Evolutionary conservation across 2,888 invertebrate species (phyloP).

Genomic region (Rugalucina vietnamica): DNA sequence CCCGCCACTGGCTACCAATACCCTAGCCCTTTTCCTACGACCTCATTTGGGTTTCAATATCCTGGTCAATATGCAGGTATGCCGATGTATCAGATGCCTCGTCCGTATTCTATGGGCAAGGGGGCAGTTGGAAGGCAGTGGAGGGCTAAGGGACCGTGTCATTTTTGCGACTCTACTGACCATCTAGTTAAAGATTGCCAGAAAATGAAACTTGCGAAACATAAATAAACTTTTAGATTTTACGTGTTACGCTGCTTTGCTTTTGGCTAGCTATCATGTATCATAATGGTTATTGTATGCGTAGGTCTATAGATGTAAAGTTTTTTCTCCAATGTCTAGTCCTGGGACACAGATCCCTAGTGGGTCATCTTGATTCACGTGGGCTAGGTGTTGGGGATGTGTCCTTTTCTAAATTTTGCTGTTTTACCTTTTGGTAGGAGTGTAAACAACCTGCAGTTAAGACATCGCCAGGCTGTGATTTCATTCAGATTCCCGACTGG

Average conservation of each 20-base stretch:
- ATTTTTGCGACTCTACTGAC: not conserved
- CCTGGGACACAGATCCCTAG: conserved; percentile 24
- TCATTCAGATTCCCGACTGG: not conserved
- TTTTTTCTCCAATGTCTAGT: not conserved
- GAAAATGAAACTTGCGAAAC: not conserved
- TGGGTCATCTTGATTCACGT: conserved; percentile 27
- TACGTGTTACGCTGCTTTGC: too few species aligned
- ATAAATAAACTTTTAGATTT: too few species aligned
- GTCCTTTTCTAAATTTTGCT: not conserved
- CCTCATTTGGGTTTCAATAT: not conserved
- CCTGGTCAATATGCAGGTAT: not conserved
- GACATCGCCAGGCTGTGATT: too few species aligned
- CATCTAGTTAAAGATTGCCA: not conserved
- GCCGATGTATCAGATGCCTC: too few species aligned
- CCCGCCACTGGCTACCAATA: not conserved
- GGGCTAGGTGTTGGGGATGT: conserved; percentile 20
- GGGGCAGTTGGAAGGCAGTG: not conserved
- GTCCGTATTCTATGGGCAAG: too few species aligned
- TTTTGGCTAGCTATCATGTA: too few species aligned
- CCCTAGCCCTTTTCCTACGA: not conserved
- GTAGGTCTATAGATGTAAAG: not conserved
- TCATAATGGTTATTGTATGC: not conserved
- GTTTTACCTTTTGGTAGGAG: not conserved
- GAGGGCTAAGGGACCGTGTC: not conserved
- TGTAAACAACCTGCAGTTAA: not conserved